phyloP scores from a whole-genome alignment of 2,888 invertebrate genomes.

The Thereva unica region DNA sequence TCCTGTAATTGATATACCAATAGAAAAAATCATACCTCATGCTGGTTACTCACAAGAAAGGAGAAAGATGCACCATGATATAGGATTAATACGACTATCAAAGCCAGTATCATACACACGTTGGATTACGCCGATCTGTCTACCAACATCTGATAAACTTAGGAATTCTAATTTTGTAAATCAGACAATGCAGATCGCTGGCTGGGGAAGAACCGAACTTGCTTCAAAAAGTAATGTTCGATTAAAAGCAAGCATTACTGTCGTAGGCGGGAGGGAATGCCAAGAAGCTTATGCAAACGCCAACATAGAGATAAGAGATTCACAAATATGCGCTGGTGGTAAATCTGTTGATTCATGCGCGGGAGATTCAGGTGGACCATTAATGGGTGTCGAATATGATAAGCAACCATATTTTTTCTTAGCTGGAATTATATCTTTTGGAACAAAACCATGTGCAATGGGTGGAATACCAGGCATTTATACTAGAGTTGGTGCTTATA shows the following conservation, averaged over 20 bases:
- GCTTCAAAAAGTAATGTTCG: constrained; percentile 59
- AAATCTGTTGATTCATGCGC: constrained; percentile 62
- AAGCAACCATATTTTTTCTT: constrained; percentile 60
- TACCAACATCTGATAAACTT: constrained; percentile 58
- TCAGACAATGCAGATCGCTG: constrained; percentile 62
- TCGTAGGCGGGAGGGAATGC: constrained; percentile 60
- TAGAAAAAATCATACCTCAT: constrained; percentile 69
- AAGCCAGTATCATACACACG: constrained; percentile 62
- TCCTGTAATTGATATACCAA: constrained; percentile 63
- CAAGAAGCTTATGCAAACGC: constrained; percentile 60
- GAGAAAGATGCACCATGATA: constrained; percentile 68
- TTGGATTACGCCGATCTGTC: constrained; percentile 65
- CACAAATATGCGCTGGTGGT: constrained; percentile 68
- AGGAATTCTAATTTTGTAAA: constrained; percentile 56
- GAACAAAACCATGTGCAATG: constrained; percentile 65
- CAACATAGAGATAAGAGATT: constrained; percentile 58
- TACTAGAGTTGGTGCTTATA: constrained; percentile 63
- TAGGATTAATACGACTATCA: constrained; percentile 72
- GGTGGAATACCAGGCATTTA: constrained; percentile 68
- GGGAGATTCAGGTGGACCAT: constrained; percentile 69
- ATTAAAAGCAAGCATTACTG: constrained; percentile 60
- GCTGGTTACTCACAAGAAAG: constrained; percentile 65
- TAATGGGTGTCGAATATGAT: constrained; percentile 60
- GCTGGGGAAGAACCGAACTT: constrained; percentile 69
- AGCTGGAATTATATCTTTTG: constrained; percentile 68